Conservation (phyloP, 2,888 invertebrate genomes). For the Tenthredo scrophulariae region DNA sequence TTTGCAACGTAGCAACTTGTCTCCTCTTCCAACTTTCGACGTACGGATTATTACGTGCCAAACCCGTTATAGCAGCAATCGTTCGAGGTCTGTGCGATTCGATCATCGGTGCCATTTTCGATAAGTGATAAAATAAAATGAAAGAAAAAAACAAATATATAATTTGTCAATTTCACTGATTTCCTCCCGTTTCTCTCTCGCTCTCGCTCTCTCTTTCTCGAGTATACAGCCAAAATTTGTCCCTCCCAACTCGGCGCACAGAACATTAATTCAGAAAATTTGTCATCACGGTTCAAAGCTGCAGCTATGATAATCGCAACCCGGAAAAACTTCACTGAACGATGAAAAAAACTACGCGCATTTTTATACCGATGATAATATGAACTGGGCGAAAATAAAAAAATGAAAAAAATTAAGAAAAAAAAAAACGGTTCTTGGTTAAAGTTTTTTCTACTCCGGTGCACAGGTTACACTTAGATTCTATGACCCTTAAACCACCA, state of each 20-base stretch:
- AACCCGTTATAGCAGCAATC: conserved; percentile 55
- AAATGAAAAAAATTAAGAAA: not conserved
- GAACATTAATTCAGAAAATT: not conserved
- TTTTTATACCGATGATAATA: not conserved
- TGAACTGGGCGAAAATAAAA: not conserved
- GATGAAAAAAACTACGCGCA: not conserved
- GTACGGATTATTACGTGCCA: conserved; percentile 65
- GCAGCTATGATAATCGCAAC: not conserved
- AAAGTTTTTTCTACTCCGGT: not conserved
- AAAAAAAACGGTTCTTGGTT: not conserved
- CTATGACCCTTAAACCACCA: not conserved
- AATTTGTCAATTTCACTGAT: not conserved
- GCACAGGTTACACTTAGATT: not conserved
- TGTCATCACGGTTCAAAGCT: not conserved
- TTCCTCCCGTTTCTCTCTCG: not conserved
- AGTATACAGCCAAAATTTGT: not conserved
- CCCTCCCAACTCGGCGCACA: not conserved
- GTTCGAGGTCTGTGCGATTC: conserved; percentile 61
- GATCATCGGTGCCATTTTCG: conserved; percentile 66
- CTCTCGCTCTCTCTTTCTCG: no score
- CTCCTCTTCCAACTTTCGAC: conserved; percentile 67
- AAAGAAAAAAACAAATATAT: not conserved
- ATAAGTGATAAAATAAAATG: not conserved
- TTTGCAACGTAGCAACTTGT: conserved; percentile 60
- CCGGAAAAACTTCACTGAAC: not conserved